These are phyloP conservation scores for Eupsittula cactorum DNA, from an alignment of 2,113 vertebrate genomes.

Conservation along the genomic window DNA sequence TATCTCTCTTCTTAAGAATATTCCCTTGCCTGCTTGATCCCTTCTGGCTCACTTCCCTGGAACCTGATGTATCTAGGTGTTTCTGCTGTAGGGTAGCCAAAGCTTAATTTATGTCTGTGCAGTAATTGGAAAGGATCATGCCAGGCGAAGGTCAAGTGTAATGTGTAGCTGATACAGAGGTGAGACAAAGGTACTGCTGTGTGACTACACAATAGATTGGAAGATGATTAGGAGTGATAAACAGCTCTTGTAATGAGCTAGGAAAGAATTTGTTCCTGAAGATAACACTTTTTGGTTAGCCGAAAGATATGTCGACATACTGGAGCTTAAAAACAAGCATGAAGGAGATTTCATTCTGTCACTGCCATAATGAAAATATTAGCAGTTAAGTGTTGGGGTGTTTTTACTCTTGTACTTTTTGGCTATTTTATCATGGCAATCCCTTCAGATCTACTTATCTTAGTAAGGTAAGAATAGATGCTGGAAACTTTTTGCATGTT, in stretches of 20 bases:
- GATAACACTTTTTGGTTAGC: background rate
- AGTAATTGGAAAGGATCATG: background rate
- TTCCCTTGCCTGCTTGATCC: background rate
- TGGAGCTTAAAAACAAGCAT: background rate
- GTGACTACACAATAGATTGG: background rate
- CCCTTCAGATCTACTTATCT: background rate
- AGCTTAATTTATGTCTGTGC: background rate
- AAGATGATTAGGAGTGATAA: background rate
- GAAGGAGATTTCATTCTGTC: background rate
- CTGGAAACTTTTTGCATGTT: background rate
- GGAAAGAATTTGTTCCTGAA: background rate
- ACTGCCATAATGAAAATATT: background rate
- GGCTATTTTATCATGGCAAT: background rate
- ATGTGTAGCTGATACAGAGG: background rate
- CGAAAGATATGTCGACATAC: background rate
- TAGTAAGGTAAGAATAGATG: background rate
- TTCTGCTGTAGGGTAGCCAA: background rate
- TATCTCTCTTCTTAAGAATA: background rate
- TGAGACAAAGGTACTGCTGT: background rate
- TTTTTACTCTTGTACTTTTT: background rate
- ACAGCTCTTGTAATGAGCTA: background rate
- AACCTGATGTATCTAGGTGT: background rate
- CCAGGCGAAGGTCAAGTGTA: background rate
- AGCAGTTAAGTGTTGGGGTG: background rate
- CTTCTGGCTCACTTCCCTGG: background rate